Evolutionary conservation across 2,797 vertebrate genomes (phyloP).

Genomic region (Helarctos malayanus): DNA sequence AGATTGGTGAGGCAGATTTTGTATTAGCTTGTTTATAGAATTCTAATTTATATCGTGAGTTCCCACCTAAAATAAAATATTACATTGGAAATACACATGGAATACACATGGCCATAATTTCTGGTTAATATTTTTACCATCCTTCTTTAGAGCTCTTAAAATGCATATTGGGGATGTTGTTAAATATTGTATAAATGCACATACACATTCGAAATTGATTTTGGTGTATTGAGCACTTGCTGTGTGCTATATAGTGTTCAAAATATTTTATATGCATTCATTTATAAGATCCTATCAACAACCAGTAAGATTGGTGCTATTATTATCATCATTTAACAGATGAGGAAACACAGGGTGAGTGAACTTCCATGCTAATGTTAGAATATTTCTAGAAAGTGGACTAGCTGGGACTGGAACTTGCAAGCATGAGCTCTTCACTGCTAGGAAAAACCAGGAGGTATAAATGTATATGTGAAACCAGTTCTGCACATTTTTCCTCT

Average conservation of each 20-base stretch:
- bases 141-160: background rate
- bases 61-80: slow-evolving; percentile 18
- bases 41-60: background rate
- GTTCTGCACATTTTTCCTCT: background rate
- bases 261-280: background rate
- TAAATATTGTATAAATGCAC: background rate
- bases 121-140: background rate
- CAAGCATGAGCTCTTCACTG: background rate
- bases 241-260: background rate
- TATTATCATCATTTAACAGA: background rate
- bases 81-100: background rate
- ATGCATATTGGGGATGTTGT: background rate
- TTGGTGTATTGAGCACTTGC: background rate
- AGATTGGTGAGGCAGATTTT: background rate
- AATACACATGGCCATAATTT: background rate
- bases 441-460: background rate
- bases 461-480: background rate
- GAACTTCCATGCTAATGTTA: background rate
- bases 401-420: background rate
- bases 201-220: background rate
- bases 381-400: background rate
- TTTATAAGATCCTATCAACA: background rate
- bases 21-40: background rate
- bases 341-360: background rate
- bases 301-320: background rate